phyloP scores from a whole-genome alignment of 1,140 invertebrate genomes.

The Pantala flavescens region DNA sequence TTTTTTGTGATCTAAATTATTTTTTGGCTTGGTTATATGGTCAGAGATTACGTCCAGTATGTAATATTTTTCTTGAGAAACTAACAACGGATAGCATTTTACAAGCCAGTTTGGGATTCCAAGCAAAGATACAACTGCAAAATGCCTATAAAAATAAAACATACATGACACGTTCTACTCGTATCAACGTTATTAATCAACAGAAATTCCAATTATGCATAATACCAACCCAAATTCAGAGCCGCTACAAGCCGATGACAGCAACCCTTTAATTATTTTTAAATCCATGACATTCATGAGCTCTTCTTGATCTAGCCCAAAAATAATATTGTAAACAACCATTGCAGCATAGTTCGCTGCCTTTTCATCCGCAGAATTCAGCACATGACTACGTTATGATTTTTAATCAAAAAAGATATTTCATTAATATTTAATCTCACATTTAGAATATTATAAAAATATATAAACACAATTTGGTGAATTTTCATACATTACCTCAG shows the following conservation, averaged over 20 bases:
- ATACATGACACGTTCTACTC: not conserved
- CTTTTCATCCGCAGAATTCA: conserved; percentile 20
- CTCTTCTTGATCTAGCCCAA: conserved; percentile 13
- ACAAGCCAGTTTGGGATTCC: not conserved
- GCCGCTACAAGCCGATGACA: conserved; percentile 12
- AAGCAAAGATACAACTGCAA: conserved; percentile 17
- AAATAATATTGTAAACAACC: conserved; percentile 24
- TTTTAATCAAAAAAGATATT: not conserved
- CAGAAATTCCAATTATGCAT: not conserved
- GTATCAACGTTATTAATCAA: not conserved
- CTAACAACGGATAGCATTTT: conserved; percentile 29
- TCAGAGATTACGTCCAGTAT: conserved; percentile 31
- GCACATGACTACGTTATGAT: conserved; percentile 14
- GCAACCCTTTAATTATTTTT: conserved; percentile 24
- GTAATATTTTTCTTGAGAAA: conserved; percentile 29
- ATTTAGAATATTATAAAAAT: not conserved
- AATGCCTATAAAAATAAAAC: conserved; percentile 16
- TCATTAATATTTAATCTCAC: not conserved
- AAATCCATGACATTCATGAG: conserved; percentile 18
- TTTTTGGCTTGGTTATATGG: conserved; percentile 23
- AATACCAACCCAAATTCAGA: conserved; percentile 22
- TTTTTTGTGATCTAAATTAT: conserved; percentile 19
- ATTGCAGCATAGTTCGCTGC: conserved; percentile 23
- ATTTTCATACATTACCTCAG: not conserved
- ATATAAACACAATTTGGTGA: not conserved